A percentile compares a stretch with the other conserved stretches of the same genome.
Conservation (phyloP, 2,113 vertebrate species). For the Gallinago jamesoni region DNA sequence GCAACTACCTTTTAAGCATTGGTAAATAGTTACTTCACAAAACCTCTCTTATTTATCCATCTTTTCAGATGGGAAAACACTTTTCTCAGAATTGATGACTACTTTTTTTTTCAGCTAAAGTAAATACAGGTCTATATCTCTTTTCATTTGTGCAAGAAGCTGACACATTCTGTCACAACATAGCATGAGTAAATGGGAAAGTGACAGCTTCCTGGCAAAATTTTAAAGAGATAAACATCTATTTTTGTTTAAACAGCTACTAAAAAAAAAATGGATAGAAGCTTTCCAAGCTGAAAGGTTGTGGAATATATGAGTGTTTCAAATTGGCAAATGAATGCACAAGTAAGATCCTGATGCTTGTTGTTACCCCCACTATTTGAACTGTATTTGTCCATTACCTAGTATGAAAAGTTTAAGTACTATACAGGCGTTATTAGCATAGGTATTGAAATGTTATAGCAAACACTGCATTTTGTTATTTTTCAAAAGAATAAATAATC, state of each 20-base stretch:
- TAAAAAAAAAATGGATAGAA: conserved; percentile 56
- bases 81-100: conserved; percentile 80
- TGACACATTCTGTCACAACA: conserved; percentile 86
- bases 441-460: background rate
- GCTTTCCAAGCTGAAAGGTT: conserved; percentile 68
- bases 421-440: background rate
- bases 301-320: conserved; percentile 51
- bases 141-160: conserved; percentile 80
- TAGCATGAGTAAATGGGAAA: conserved; percentile 78
- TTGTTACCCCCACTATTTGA: background rate
- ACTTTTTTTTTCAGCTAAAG: conserved; percentile 81
- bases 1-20: conserved; percentile 55
- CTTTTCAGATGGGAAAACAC: conserved; percentile 73
- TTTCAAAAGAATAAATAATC: background rate
- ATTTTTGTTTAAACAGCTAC: conserved; percentile 82
- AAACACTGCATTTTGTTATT: background rate
- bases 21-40: conserved; percentile 66
- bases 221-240: conserved; percentile 85
- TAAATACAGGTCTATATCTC: conserved; percentile 82
- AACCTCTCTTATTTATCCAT: conserved; percentile 73
- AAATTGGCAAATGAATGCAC: conserved; percentile 57
- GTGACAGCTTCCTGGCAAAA: conserved; percentile 82
- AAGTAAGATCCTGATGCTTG: conserved; percentile 15
- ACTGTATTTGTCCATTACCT: background rate
- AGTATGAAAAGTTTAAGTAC: background rate